Conservation (phyloP, 2,888 invertebrate genomes). For the Eueremaeus valkanovi region DNA sequence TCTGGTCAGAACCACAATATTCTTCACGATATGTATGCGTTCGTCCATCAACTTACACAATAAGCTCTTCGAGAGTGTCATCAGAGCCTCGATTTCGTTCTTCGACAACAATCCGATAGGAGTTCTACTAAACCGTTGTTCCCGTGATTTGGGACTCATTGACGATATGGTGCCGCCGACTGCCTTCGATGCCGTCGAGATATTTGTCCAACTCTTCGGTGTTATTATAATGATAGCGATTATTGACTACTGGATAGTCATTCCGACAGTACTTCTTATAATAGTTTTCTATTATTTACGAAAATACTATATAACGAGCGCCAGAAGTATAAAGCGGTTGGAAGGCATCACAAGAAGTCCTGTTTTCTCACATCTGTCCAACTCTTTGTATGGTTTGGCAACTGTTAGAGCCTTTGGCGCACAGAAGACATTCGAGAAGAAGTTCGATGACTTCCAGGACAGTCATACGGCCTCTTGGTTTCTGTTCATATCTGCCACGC, state of each 20-base stretch:
- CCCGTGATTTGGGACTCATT: constrained; percentile 54
- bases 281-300: constrained; percentile 54
- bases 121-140: constrained; percentile 55
- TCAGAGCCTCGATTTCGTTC: constrained; percentile 51
- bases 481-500: constrained; percentile 77
- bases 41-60: constrained; percentile 47
- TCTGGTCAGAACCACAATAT: constrained; percentile 44
- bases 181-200: constrained; percentile 54
- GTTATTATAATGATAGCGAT: constrained; percentile 55
- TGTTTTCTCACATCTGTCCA: constrained; percentile 87
- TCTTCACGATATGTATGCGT: constrained; percentile 47
- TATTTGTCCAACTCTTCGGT: constrained; percentile 59
- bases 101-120: constrained; percentile 57
- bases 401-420: constrained; percentile 86
- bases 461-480: constrained; percentile 87
- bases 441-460: constrained; percentile 57
- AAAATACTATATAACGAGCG: constrained; percentile 54
- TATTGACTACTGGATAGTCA: constrained; percentile 53
- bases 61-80: constrained; percentile 50
- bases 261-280: constrained; percentile 53
- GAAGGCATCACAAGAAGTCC: constrained; percentile 71
- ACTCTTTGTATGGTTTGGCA: constrained; percentile 80
- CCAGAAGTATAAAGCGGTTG: constrained; percentile 56
- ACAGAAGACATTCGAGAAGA: constrained; percentile 62
- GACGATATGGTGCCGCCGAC: constrained; percentile 53